Percentiles rank a stretch among this genome's conserved stretches.
Conservation (phyloP, 2,797 vertebrate species). For the Epinephelus coioides region DNA sequence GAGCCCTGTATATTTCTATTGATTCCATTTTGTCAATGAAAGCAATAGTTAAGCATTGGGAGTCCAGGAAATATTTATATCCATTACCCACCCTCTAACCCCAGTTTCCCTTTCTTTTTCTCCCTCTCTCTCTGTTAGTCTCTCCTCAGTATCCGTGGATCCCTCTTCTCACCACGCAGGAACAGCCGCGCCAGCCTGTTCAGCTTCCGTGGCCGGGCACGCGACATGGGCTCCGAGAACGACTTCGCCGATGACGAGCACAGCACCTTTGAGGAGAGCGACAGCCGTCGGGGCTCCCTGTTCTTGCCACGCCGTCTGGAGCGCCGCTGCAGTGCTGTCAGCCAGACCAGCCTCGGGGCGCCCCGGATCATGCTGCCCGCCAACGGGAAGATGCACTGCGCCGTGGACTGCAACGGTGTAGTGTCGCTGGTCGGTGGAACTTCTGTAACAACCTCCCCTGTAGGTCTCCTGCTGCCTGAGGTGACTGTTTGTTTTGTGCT, state of each 20-base stretch:
- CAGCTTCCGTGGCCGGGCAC: slow-evolving; percentile 93
- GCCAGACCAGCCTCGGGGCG: slow-evolving; percentile 91
- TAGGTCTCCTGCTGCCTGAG: slow-evolving; percentile 94
- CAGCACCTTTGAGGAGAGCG: slow-evolving; percentile 97
- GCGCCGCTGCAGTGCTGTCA: slow-evolving; percentile 92
- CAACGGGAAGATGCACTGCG: slow-evolving; percentile 97
- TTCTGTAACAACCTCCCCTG: slow-evolving; percentile 90
- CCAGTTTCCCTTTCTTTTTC: neutral
- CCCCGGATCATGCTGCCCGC: slow-evolving; percentile 90
- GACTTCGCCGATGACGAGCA: slow-evolving; percentile 98
- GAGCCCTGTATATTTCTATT: too few relatives aligned
- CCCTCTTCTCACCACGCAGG: slow-evolving; percentile 94
- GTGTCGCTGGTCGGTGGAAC: slow-evolving; percentile 95
- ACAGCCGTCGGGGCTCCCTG: slow-evolving; percentile 94
- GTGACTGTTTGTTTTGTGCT: slow-evolving; percentile 77
- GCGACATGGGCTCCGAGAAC: slow-evolving; percentile 96
- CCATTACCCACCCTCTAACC: neutral
- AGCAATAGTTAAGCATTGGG: too few relatives aligned
- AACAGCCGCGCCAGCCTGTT: slow-evolving; percentile 95
- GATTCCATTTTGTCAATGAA: too few relatives aligned
- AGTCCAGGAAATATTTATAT: too few relatives aligned
- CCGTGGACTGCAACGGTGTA: slow-evolving; percentile 97
- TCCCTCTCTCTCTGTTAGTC: slow-evolving; percentile 82
- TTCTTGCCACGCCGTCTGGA: slow-evolving; percentile 92
- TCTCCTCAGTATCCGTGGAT: slow-evolving; percentile 93